Evolutionary conservation across 2,888 invertebrate species (phyloP).

Genomic region (Tanaodytes sp.): DNA sequence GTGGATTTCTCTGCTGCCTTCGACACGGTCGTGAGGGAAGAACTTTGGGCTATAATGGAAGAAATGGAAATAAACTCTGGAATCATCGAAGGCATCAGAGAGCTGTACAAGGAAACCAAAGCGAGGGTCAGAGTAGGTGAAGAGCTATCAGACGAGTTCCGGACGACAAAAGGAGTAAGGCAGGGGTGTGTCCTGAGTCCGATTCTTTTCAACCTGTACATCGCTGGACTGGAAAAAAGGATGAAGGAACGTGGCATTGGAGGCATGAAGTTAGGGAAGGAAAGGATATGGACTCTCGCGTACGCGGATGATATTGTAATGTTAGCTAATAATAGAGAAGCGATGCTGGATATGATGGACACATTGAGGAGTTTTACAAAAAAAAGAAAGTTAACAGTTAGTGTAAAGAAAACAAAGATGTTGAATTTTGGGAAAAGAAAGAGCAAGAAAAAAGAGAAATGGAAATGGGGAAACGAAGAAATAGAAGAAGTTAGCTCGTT

Average conservation of each 20-base stretch:
- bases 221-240: neutral
- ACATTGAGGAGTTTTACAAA: neutral
- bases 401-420: constrained; percentile 1
- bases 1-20: neutral
- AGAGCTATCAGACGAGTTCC: too few relatives aligned
- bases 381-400: neutral
- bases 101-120: too few relatives aligned
- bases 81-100: too few relatives aligned
- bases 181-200: too few relatives aligned
- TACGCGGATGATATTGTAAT: constrained; percentile 7
- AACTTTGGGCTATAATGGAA: constrained; percentile 33
- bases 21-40: constrained; percentile 32
- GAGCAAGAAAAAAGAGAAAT: constrained; percentile 11
- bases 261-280: neutral
- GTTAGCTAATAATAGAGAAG: constrained; percentile 5
- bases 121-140: too few relatives aligned
- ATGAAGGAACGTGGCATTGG: neutral
- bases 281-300: constrained; percentile 1
- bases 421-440: neutral
- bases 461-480: constrained; percentile 9
- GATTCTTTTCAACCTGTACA: too few relatives aligned
- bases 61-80: constrained; percentile 1
- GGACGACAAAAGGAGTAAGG: too few relatives aligned
- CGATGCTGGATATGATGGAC: constrained; percentile 1
- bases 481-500: constrained; percentile 16